These are phyloP conservation scores for Helicolenus hilgendorfi DNA, from an alignment of 2,797 vertebrate species.

Conservation along the genomic window DNA sequence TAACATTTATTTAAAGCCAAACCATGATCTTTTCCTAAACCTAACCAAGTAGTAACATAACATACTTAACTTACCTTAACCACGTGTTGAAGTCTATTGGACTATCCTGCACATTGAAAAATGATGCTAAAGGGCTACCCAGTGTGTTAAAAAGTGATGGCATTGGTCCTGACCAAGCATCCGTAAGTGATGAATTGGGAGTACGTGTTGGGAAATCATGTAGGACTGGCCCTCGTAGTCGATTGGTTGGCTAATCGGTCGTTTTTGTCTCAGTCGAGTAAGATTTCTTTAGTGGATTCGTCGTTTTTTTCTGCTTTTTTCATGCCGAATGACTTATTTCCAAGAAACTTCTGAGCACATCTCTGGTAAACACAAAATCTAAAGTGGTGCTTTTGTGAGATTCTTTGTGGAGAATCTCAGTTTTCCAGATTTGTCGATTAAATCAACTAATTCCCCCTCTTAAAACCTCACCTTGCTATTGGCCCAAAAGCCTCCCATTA, in stretches of 20 bases:
- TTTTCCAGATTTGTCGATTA: no score
- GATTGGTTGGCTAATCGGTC: no score
- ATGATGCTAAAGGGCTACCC: neutral
- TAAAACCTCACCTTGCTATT: neutral
- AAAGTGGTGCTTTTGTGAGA: no score
- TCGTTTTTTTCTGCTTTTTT: no score
- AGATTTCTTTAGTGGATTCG: accelerated
- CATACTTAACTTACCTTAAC: neutral
- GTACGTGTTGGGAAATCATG: no score
- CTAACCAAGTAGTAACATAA: neutral
- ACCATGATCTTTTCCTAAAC: no score
- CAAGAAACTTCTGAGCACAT: no score
- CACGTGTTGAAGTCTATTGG: neutral
- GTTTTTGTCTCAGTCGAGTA: no score
- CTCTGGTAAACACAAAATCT: no score
- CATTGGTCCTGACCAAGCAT: neutral
- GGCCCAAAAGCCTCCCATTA: neutral
- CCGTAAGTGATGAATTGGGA: no score
- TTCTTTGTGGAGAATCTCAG: neutral
- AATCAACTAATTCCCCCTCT: no score
- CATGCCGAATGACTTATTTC: no score
- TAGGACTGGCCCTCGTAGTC: neutral
- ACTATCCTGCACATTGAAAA: accelerated
- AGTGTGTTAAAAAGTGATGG: neutral
- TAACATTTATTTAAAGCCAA: neutral